Percentiles rank a stretch among this genome's conserved stretches.
phyloP scores from a whole-genome alignment of 2,888 invertebrate species.

The Rapana venosa region DNA sequence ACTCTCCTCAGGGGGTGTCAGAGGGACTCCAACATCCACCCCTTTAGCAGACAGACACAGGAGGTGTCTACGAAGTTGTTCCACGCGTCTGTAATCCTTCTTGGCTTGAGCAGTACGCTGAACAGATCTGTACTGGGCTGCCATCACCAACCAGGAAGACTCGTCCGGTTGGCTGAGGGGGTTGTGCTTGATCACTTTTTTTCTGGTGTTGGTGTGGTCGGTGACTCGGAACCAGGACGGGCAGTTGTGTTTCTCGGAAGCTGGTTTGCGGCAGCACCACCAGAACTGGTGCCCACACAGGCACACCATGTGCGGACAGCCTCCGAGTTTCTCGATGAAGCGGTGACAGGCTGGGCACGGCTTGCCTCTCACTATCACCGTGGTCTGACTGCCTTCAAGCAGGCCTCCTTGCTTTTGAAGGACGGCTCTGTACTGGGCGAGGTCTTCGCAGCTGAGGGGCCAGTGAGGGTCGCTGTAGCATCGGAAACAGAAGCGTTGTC shows the following conservation, averaged over 20 bases:
- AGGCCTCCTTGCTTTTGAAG: background rate
- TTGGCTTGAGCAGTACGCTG: background rate
- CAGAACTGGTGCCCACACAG: constrained; percentile 44
- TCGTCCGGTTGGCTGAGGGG: background rate
- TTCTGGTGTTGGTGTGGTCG: background rate
- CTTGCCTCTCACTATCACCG: constrained; percentile 44
- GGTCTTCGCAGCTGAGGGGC: constrained; percentile 53
- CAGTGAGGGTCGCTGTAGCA: constrained; percentile 51
- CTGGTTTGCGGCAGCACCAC: constrained; percentile 43
- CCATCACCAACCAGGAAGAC: background rate
- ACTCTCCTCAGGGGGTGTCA: background rate
- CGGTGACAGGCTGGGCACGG: constrained; percentile 45
- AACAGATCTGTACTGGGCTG: background rate
- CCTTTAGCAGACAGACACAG: constrained; percentile 16
- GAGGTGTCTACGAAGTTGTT: background rate
- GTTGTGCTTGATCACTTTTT: background rate
- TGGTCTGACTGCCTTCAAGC: no score
- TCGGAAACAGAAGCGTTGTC: constrained; percentile 47
- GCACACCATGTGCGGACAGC: constrained; percentile 46
- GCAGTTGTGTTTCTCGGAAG: background rate
- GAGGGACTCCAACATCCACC: constrained; percentile 8
- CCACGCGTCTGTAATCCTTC: background rate
- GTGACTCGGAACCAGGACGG: background rate
- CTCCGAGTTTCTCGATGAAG: constrained; percentile 50
- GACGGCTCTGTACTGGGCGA: constrained; percentile 38